Conservation (phyloP, 2,797 vertebrate genomes). For the Euthynnus affinis region DNA sequence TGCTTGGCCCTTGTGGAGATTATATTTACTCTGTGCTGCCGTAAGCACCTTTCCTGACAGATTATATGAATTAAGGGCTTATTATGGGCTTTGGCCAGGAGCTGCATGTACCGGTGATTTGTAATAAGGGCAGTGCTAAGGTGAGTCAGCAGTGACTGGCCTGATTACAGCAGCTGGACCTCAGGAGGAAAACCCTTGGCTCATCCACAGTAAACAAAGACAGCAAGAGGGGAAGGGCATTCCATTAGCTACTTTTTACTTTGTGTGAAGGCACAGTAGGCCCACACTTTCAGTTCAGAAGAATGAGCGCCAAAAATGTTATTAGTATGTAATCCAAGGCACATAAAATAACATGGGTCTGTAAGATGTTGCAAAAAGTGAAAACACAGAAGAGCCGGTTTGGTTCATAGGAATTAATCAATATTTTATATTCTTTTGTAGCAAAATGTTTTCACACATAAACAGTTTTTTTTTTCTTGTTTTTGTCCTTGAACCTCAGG, state of each 20-base stretch:
- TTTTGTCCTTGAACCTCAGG: conserved; percentile 86
- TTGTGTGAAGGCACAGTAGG: background rate
- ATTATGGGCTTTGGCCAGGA: conserved; percentile 78
- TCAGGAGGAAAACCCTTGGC: conserved; percentile 68
- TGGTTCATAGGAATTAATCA: conserved; percentile 82
- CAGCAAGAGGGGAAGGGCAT: conserved; percentile 46
- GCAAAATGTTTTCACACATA: conserved; percentile 90
- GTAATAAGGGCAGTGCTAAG: conserved; percentile 83
- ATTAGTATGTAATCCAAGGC: conserved; percentile 33
- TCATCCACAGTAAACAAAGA: conserved; percentile 62
- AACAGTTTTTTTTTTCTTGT: conserved; percentile 70
- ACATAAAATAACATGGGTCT: conserved; percentile 8
- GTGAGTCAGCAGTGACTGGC: conserved; percentile 79
- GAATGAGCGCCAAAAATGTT: conserved; percentile 22
- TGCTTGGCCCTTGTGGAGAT: conserved; percentile 65
- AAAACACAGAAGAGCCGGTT: conserved; percentile 73
- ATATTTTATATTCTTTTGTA: conserved; percentile 87
- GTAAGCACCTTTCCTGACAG: conserved; percentile 83
- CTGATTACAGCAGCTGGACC: conserved; percentile 77
- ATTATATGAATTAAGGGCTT: conserved; percentile 85
- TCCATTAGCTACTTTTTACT: conserved; percentile 25
- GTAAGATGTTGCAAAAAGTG: conserved; percentile 36
- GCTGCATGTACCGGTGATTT: conserved; percentile 79
- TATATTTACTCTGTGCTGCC: conserved; percentile 79
- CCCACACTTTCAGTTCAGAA: background rate